These are phyloP conservation scores for Mesorhabditis sp. DNA, from an alignment of 2,888 invertebrate species.

Conservation along the genomic window DNA sequence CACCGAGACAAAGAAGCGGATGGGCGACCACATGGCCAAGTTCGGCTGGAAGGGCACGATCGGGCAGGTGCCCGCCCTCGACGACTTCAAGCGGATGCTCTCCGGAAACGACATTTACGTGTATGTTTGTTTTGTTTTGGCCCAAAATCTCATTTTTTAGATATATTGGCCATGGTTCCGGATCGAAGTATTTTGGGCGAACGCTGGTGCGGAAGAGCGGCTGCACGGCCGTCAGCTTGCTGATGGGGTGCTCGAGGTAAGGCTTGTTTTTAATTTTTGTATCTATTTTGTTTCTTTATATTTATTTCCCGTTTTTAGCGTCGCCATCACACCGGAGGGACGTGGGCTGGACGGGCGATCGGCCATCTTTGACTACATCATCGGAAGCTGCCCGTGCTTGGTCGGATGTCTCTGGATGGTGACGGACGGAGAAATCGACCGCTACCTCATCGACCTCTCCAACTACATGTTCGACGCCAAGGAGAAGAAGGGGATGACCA, in stretches of 20 bases:
- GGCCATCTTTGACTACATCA: constrained; percentile 40
- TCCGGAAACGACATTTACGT: constrained; percentile 40
- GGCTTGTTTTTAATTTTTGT: constrained; percentile 10
- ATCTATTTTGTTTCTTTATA: neutral
- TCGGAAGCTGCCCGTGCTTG: constrained; percentile 46
- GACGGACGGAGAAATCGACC: constrained; percentile 53
- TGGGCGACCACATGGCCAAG: constrained; percentile 32
- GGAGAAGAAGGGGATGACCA: neutral
- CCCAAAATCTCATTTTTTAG: constrained; percentile 15
- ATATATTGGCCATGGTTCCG: constrained; percentile 42
- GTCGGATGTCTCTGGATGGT: constrained; percentile 55
- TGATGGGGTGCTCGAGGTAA: constrained; percentile 53
- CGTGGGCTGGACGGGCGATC: constrained; percentile 43
- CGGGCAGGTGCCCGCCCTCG: constrained; percentile 26
- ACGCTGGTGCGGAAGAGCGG: constrained; percentile 32
- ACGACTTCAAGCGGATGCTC: constrained; percentile 28
- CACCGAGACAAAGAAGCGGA: constrained; percentile 38
- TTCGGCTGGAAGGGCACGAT: constrained; percentile 39
- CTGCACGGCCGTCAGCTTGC: constrained; percentile 42
- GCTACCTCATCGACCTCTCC: constrained; percentile 40
- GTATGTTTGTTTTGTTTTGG: constrained; percentile 21
- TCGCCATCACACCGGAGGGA: constrained; percentile 41
- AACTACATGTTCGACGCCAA: constrained; percentile 6
- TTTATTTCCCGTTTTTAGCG: constrained; percentile 21
- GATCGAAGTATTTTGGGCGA: constrained; percentile 23